Evolutionary conservation across 2,113 vertebrate genomes (phyloP).

Genomic region (Pelecanus crispus): DNA sequence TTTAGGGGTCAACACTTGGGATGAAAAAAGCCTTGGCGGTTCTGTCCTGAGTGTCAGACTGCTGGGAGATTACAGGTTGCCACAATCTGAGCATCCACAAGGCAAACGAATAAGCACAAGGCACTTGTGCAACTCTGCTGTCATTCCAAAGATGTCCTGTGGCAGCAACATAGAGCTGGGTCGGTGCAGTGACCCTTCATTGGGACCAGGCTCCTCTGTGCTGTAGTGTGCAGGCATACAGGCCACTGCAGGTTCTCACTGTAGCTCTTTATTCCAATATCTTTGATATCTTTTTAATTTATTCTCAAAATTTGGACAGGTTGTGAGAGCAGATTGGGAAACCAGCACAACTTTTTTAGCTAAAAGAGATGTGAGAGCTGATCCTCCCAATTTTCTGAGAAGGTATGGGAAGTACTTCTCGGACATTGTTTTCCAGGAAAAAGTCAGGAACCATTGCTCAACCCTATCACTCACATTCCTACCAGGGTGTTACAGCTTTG

Average conservation of each 20-base stretch:
- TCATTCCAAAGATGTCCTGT: not conserved
- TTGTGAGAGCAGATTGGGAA: not conserved
- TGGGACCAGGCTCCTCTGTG: not conserved
- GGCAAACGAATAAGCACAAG: not conserved
- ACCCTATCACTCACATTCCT: not conserved
- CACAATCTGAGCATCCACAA: slow-evolving; percentile 30
- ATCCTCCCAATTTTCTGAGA: not conserved
- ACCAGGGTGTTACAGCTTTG: not conserved
- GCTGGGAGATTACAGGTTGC: slow-evolving; percentile 3
- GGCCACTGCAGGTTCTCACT: not conserved
- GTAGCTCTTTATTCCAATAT: not conserved
- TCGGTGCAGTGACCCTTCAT: not conserved
- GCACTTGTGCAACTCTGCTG: not conserved
- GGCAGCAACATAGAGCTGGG: not conserved
- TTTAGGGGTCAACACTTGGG: slow-evolving; percentile 8
- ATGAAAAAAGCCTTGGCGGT: slow-evolving; percentile 26
- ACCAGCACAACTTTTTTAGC: not conserved
- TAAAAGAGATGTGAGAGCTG: not conserved
- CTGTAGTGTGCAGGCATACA: not conserved
- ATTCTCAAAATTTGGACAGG: not conserved
- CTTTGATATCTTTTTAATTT: not conserved
- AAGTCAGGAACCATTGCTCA: not conserved
- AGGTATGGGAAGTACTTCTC: not conserved
- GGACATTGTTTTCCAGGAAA: not conserved
- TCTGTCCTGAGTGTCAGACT: slow-evolving; percentile 51